phyloP scores from a whole-genome alignment of 2,797 vertebrate species.

The Dendrocincla fuliginosa region DNA sequence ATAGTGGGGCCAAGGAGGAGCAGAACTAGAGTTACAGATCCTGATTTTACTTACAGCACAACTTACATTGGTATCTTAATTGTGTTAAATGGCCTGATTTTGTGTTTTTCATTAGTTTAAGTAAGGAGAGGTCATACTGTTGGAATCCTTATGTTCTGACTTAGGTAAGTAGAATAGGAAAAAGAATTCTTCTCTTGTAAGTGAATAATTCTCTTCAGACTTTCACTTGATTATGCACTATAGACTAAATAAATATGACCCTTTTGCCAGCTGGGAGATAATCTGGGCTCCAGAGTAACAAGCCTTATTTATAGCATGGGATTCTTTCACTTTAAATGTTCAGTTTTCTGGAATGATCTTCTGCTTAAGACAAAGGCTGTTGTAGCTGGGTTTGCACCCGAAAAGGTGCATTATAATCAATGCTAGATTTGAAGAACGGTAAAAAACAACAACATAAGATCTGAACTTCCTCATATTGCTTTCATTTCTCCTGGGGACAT shows the following conservation, averaged over 20 bases:
- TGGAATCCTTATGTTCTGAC: not conserved
- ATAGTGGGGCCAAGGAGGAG: not conserved
- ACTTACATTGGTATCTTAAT: not conserved
- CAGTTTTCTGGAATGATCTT: not conserved
- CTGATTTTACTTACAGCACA: not conserved
- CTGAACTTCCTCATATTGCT: not conserved
- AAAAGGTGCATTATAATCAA: not conserved
- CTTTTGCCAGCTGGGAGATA: not conserved
- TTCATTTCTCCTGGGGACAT: not conserved
- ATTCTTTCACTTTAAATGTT: not conserved
- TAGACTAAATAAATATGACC: not conserved
- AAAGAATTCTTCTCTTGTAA: not conserved
- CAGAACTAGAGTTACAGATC: not conserved
- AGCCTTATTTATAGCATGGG: not conserved
- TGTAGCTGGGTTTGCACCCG: not conserved
- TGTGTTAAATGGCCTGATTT: not conserved
- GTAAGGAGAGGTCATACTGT: not conserved
- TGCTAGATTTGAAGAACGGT: not conserved
- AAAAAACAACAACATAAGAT: not conserved
- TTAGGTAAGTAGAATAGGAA: not conserved
- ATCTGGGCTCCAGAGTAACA: not conserved
- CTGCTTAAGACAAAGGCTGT: not conserved
- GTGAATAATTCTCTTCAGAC: not conserved
- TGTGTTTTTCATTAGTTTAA: not conserved
- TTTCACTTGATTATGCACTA: not conserved